These are phyloP conservation scores for Aphidius colemani DNA, from an alignment of 2,888 invertebrate species.

Conservation along the genomic window DNA sequence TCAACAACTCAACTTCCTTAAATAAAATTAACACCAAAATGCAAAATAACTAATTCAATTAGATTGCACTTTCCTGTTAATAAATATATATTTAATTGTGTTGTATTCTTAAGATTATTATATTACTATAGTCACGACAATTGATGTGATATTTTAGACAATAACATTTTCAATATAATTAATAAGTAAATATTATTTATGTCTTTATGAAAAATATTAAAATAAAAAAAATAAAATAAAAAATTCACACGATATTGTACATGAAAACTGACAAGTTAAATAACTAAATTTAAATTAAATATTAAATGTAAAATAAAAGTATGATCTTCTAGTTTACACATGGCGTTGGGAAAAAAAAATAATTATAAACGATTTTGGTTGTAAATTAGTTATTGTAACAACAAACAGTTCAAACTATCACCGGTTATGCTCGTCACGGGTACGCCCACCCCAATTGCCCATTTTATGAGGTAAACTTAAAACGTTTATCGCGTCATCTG, in stretches of 20 bases:
- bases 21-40: slow-evolving; percentile 12
- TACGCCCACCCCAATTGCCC: slow-evolving; percentile 47
- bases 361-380: slow-evolving; percentile 10
- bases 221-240: neutral
- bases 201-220: neutral
- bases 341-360: slow-evolving; percentile 42
- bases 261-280: no score
- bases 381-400: no score
- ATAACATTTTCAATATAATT: no score
- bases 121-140: no score
- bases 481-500: slow-evolving; percentile 42
- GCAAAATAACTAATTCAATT: neutral
- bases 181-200: no score
- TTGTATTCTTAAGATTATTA: no score
- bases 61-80: neutral
- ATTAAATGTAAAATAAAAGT: no score
- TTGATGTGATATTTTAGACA: neutral
- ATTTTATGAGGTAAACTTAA: slow-evolving; percentile 38
- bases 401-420: slow-evolving; percentile 17
- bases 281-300: no score
- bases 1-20: slow-evolving; percentile 33
- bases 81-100: no score
- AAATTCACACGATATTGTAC: no score
- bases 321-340: slow-evolving; percentile 26
- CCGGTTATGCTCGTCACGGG: slow-evolving; percentile 42